Base-by-base conservation (phyloP, 2,797 vertebrate genomes). In the Cyprinodon diabolis region DNA sequence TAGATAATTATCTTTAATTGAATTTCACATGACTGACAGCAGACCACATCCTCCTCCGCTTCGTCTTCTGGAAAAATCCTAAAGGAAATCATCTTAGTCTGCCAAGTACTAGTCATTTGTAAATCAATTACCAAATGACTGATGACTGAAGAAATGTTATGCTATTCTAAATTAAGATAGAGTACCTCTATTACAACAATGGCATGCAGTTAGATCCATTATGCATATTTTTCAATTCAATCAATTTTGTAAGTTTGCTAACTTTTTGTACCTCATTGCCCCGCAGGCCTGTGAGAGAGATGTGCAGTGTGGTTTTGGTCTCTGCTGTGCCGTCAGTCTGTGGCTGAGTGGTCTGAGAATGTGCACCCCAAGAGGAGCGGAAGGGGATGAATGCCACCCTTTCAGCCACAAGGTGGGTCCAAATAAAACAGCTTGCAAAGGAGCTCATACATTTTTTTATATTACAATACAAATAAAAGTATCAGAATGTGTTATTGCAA, bases 291-390 rank as follows among this genome's bases (percentile, higher is more conserved):
- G 97, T 71, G 96, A 97, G 72, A 85, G 91, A 80, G 97, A 99
- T 35, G 25, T 90, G n/a, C 97, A 98, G 92, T 98, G 97, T 37
- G 94, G 96, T 1, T 69, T 86, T 0, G 95, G 96, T 63, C 93
- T 96, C n/a, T 98, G 97, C 94, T 99, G 98, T 2, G 97, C 97
- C 0, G 86, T 97, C 88, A 99, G 97, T 87, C 92, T 97, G 30
- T 97, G 97, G 97, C 93, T 99, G 58, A 92, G 95, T 17, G 97
- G 96, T 30, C 92, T 98, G 83, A 92, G 97, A 51, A 94, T 98
- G 95, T 99, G 97, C 72, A 94, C 95, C 21, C 97, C 97, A 0
- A 90, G 95, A 84, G 97, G 97, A 0, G 89, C 77, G 40, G 95
- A 96, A 72, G 97, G 97, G 52, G 97, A 97, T 0, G 93, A 96